These are phyloP conservation scores for Shargacucullia verbasci DNA, from an alignment of 2,888 invertebrate genomes.

Conservation along the genomic window DNA sequence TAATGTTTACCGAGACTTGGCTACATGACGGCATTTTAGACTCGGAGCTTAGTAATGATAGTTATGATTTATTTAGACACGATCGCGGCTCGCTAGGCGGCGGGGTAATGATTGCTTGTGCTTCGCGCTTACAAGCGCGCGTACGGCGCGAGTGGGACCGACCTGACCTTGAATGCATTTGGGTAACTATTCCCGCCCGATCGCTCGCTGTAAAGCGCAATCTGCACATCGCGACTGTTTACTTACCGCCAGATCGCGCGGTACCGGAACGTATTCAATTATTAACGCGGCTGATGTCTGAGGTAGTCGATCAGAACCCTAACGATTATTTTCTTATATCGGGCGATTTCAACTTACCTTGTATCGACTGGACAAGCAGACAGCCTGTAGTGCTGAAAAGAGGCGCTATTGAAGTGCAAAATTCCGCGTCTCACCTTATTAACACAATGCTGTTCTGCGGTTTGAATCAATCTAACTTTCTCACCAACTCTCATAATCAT, in stretches of 20 bases:
- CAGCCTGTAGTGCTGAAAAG: background rate
- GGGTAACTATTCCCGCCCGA: background rate
- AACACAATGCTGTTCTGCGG: background rate
- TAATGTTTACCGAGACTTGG: background rate
- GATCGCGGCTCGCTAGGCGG: constrained; percentile 2
- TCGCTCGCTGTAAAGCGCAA: background rate
- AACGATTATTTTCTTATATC: background rate
- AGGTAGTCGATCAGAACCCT: background rate
- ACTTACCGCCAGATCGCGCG: background rate
- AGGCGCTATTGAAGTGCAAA: background rate
- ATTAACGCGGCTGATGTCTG: background rate
- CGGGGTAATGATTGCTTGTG: constrained; percentile 1
- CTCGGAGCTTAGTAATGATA: background rate
- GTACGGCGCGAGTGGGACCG: background rate
- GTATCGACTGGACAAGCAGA: background rate
- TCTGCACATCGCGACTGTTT: background rate
- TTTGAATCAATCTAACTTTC: background rate
- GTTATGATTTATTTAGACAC: background rate
- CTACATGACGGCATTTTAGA: background rate
- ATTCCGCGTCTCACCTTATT: background rate
- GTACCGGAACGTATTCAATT: background rate
- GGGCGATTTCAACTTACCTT: background rate
- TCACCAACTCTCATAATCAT: background rate
- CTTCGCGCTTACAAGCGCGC: background rate
- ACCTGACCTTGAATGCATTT: constrained; percentile 1